These are phyloP conservation scores for Crotalus adamanteus DNA, from an alignment of 2,797 vertebrate species.

Conservation along the genomic window DNA sequence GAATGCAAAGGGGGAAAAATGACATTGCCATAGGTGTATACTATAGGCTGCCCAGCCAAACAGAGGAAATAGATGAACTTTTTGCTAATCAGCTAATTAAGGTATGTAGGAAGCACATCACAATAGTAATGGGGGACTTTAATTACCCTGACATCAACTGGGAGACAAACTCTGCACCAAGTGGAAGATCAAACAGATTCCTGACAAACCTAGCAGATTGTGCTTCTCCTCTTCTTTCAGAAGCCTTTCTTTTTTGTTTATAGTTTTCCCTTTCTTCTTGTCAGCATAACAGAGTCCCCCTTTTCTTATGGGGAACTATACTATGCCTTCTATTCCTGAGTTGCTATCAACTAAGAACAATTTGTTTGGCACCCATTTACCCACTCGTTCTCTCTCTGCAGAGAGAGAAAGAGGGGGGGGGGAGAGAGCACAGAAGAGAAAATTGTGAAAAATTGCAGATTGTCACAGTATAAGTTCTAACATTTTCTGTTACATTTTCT, in stretches of 20 bases:
- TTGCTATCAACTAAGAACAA: not conserved
- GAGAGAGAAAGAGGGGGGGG: accelerated
- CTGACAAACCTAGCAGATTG: not conserved
- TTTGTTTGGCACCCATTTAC: not conserved
- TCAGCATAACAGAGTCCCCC: not conserved
- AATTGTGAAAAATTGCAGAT: not conserved
- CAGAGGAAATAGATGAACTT: too few species aligned
- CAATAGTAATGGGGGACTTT: too few species aligned
- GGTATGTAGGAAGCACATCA: too few species aligned
- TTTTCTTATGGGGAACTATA: not conserved
- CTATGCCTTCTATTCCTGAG: not conserved
- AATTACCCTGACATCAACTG: too few species aligned
- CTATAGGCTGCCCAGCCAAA: too few species aligned
- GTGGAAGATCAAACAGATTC: too few species aligned
- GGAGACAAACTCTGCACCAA: too few species aligned
- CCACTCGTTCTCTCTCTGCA: too few species aligned
- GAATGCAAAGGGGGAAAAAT: too few species aligned
- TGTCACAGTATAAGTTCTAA: not conserved
- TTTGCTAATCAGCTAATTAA: too few species aligned
- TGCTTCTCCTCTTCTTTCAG: not conserved
- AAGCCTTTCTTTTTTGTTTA: not conserved
- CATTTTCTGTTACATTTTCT: not conserved
- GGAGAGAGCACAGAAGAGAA: not conserved
- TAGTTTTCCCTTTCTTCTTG: not conserved
- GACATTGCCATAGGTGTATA: too few species aligned